Evolutionary conservation across 2,797 vertebrate genomes (phyloP).

Genomic region (Labroides dimidiatus): DNA sequence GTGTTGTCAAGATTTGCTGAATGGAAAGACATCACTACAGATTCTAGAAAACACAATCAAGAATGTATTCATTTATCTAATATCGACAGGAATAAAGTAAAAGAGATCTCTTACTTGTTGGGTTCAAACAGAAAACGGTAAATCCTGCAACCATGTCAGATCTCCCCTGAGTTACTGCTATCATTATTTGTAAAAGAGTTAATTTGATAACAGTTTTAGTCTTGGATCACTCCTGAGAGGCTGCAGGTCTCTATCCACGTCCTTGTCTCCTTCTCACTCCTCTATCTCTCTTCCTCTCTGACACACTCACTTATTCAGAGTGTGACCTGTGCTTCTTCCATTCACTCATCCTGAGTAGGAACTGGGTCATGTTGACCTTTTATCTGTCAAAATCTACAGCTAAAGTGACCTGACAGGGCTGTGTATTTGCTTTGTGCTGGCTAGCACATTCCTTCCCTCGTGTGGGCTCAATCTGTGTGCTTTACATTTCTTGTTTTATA

Average conservation of each 20-base stretch:
- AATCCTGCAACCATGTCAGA: conserved; percentile 54
- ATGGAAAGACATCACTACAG: too few relatives aligned
- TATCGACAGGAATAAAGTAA: conserved; percentile 48
- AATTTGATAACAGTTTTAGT: conserved; percentile 44
- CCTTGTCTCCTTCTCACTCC: conserved; percentile 22
- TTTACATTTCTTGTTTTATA: conserved; percentile 5
- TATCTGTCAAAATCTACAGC: conserved; percentile 37
- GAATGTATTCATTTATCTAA: too few relatives aligned
- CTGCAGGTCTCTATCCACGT: not conserved
- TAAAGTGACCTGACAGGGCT: conserved; percentile 46
- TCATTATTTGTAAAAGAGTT: conserved; percentile 47
- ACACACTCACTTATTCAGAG: conserved; percentile 34
- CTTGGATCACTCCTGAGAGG: conserved; percentile 28
- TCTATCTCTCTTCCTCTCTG: conserved; percentile 32
- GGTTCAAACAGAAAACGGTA: conserved; percentile 58
- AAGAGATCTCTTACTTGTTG: conserved; percentile 56
- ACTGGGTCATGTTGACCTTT: conserved; percentile 64
- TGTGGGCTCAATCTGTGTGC: conserved; percentile 34
- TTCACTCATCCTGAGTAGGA: conserved; percentile 39
- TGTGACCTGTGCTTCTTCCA: conserved; percentile 38
- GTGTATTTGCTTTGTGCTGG: conserved; percentile 20
- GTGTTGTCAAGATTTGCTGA: too few relatives aligned
- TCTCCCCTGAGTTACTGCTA: conserved; percentile 49
- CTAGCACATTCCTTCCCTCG: conserved; percentile 29
- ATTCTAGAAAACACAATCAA: too few relatives aligned